These are phyloP conservation scores for Crossaster papposus DNA, from an alignment of 53 echinoderm and acorn worm species.

Conservation along the genomic window DNA sequence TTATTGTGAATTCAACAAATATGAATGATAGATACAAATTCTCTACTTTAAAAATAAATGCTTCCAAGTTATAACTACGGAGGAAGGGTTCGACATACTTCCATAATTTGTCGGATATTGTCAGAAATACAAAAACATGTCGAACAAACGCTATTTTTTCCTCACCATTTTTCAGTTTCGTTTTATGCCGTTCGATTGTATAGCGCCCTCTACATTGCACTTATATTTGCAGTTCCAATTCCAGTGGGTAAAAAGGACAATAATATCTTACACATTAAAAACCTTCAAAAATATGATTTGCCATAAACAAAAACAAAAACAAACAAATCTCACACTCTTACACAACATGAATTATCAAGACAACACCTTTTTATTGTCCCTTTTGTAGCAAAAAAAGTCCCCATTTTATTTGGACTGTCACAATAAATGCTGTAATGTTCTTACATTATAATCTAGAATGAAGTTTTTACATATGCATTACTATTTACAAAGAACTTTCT, in stretches of 20 bases:
- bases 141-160: no score
- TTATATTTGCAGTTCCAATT: no score
- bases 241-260: not conserved
- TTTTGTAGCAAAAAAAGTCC: slow-evolving; percentile 59
- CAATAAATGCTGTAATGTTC: slow-evolving; percentile 62
- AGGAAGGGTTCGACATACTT: no score
- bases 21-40: not conserved
- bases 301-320: not conserved
- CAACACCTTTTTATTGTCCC: slow-evolving; percentile 61
- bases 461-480: slow-evolving; percentile 61
- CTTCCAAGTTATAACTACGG: no score
- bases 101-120: no score
- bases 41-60: not conserved
- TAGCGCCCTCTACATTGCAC: no score
- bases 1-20: not conserved
- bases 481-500: slow-evolving; percentile 49
- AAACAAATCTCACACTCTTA: not conserved
- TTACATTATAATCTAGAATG: slow-evolving; percentile 65
- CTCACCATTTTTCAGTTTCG: no score
- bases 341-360: slow-evolving; percentile 21
- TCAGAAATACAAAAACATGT: no score
- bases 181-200: not conserved
- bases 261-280: not conserved
- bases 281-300: no score
- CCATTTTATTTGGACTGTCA: slow-evolving; percentile 33